Base-by-base conservation (phyloP, 2,113 vertebrate species). In the Ctenomys sociabilis region DNA sequence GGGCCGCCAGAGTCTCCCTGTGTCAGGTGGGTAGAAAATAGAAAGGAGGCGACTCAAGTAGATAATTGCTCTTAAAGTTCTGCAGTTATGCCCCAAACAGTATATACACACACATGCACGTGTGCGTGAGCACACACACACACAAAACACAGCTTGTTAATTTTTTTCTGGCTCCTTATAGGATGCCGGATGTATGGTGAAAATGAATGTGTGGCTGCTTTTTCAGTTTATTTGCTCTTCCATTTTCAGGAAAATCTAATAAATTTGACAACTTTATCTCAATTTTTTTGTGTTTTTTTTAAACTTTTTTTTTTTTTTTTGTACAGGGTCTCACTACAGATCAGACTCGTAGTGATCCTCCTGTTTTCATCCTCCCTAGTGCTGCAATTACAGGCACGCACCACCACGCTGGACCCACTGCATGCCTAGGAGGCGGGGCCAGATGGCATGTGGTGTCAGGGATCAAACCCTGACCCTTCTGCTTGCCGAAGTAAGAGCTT, bases 1-100 rank as follows among this genome's bases (percentile, higher is more conserved):
- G 98, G 98, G 17, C 99, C 99, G 19, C 99, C 99, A 0, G 98
- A 99, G 54, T 99, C 99, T 88, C 99, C 98, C 99, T 99, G 97
- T 2, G 45, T 70, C 87, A 88, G 73, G 81, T 11, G 72, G 82
- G 43, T 37, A 80, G 96, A 95, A 89, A 92, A 68, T 94, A 0
- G 96, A 70, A 84, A 37, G 0, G 1, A 37, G 19, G 26, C 30
- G 8, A 43, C 32, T 52, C 26, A 45, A 35, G 49, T n/a, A 37
- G 45, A 3, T 40, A 2, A 45, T 17, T n/a, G 30, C n/a, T 30
- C 66, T 72, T 37, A 64, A 75, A 59, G 37, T 87, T 88, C 14
- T 87, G 4, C 22, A 88, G 78, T 64, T n/a, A 83, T 22, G 19
- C 30, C 7, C 43, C 68, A n/a, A 7, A n/a, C 17, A 37, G 35